Conservation (phyloP, 1,140 invertebrate genomes). For the Drosophila subpulchrella region DNA sequence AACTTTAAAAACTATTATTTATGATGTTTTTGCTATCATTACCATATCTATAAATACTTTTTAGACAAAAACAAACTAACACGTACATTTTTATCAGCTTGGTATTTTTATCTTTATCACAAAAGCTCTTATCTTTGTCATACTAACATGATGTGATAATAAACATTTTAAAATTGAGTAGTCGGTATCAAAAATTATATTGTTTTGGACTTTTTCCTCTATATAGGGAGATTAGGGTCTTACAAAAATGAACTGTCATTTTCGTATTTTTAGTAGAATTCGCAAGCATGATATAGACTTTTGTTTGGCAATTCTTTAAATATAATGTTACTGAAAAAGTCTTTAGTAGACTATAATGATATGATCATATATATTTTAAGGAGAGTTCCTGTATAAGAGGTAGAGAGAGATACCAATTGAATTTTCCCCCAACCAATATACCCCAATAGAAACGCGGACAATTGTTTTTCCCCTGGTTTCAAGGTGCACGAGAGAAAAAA, state of each 20-base stretch:
- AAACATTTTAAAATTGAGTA: slow-evolving; percentile 27
- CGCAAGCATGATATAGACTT: background rate
- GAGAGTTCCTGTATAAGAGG: too few species aligned
- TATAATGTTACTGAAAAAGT: background rate
- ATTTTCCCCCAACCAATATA: slow-evolving; percentile 2
- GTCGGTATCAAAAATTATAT: slow-evolving; percentile 13
- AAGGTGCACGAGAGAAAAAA: slow-evolving; percentile 40
- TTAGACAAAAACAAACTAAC: background rate
- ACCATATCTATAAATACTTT: slow-evolving; percentile 17
- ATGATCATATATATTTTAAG: background rate
- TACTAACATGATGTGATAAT: slow-evolving; percentile 35
- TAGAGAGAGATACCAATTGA: background rate
- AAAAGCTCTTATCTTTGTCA: slow-evolving; percentile 18
- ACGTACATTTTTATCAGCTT: slow-evolving; percentile 8
- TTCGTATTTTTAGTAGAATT: background rate
- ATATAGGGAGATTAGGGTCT: background rate
- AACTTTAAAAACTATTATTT: background rate
- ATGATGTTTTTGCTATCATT: background rate
- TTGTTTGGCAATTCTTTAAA: background rate
- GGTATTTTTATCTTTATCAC: slow-evolving; percentile 20
- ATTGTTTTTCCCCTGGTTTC: slow-evolving; percentile 22
- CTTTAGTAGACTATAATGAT: background rate
- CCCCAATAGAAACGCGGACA: slow-evolving; percentile 7
- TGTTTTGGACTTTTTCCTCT: slow-evolving; percentile 4
- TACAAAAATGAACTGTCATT: background rate